phyloP scores from a whole-genome alignment of 2,113 vertebrate genomes.

The Eubucco bourcierii region DNA sequence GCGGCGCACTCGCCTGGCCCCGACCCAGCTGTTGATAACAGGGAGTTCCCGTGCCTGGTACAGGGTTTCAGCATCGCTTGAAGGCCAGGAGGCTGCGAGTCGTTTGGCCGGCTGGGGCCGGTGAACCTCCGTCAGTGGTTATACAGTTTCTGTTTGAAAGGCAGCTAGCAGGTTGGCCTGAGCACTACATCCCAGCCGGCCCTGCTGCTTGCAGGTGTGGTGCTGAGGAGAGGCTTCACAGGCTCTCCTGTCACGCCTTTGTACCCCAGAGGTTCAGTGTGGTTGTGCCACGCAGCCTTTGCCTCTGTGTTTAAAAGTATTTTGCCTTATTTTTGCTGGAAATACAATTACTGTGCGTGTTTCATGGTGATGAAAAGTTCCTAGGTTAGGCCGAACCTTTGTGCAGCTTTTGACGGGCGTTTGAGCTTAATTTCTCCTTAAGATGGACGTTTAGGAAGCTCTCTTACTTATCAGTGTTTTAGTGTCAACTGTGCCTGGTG shows the following conservation, averaged over 20 bases:
- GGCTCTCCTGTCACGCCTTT: not conserved
- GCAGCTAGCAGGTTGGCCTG: not conserved
- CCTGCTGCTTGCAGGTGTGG: not conserved
- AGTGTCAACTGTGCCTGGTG: accelerated
- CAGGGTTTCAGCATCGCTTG: accelerated
- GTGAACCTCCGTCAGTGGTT: not conserved
- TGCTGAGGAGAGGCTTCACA: accelerated
- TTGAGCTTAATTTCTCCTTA: too few species aligned
- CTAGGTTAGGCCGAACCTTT: accelerated
- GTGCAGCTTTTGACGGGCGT: not conserved
- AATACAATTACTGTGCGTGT: accelerated
- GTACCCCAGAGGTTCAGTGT: accelerated
- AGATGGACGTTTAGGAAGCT: accelerated
- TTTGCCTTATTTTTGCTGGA: not conserved
- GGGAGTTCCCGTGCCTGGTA: not conserved
- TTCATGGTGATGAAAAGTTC: accelerated
- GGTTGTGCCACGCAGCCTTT: accelerated
- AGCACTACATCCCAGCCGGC: not conserved
- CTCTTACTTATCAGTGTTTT: not conserved
- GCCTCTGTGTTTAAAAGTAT: accelerated
- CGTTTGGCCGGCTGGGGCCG: not conserved
- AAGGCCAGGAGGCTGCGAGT: too few species aligned
- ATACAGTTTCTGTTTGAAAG: accelerated
- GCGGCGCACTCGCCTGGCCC: not conserved
- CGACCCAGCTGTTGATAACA: not conserved